A percentile compares a stretch with the other conserved stretches of the same genome.
Conservation (phyloP, 2,797 vertebrate species). For the Falco novaeseelandiae region DNA sequence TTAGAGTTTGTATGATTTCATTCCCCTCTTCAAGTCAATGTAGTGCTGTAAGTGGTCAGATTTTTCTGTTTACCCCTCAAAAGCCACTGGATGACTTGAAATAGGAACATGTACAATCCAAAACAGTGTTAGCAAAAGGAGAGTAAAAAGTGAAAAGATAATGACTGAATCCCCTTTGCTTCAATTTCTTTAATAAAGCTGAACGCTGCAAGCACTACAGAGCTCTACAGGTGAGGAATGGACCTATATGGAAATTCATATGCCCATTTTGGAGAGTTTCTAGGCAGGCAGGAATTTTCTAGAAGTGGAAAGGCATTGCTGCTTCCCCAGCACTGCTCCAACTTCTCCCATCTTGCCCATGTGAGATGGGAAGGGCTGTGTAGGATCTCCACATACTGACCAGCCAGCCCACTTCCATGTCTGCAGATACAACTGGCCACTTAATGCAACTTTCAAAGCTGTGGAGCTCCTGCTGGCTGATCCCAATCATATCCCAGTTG, state of each 20-base stretch:
- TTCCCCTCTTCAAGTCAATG: background rate
- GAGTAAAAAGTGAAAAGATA: background rate
- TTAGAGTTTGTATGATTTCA: background rate
- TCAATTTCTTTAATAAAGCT: background rate
- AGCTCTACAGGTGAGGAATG: background rate
- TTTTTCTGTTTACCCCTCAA: background rate
- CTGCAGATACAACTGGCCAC: background rate
- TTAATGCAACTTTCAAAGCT: background rate
- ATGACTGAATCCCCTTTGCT: background rate
- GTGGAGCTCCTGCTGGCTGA: background rate
- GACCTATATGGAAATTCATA: background rate
- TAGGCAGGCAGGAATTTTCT: background rate
- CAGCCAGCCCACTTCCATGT: background rate
- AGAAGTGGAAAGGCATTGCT: background rate
- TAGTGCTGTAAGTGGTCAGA: background rate
- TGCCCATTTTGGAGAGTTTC: background rate
- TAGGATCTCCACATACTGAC: background rate
- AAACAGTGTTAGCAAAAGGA: background rate
- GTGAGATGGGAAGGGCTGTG: background rate
- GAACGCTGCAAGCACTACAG: background rate
- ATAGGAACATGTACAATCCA: background rate
- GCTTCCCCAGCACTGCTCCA: background rate
- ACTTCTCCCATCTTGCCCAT: accelerated
- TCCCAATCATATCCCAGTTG: background rate
- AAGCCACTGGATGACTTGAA: background rate